These are phyloP conservation scores for Thalassophryne amazonica DNA, from an alignment of 2,797 vertebrate species.

Conservation along the genomic window DNA sequence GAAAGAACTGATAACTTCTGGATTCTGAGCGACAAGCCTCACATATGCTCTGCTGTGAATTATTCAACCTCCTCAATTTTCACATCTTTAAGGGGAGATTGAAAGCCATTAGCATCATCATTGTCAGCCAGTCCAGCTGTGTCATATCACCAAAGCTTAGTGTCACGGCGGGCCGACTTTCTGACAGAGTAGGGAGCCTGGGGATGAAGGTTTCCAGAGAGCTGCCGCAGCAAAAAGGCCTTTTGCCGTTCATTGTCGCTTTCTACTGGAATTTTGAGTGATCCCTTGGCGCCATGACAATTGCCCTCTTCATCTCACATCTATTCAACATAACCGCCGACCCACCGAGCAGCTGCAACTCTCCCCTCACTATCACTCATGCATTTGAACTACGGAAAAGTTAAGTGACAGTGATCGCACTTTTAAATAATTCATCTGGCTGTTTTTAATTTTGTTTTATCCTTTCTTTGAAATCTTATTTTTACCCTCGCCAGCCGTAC, in stretches of 20 bases:
- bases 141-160: conserved; percentile 57
- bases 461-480: neutral
- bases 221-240: conserved; percentile 1
- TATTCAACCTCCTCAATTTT: conserved; percentile 67
- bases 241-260: conserved; percentile 30
- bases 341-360: conserved; percentile 44
- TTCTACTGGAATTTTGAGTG: conserved; percentile 16
- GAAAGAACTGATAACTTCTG: conserved; percentile 49
- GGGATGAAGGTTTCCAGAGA: conserved; percentile 36
- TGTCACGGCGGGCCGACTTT: conserved; percentile 36
- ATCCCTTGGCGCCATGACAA: conserved; percentile 30
- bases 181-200: conserved; percentile 22
- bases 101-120: conserved; percentile 61
- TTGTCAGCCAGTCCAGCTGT: conserved; percentile 61
- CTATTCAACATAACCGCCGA: conserved; percentile 27
- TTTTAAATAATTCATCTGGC: conserved; percentile 36
- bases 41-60: conserved; percentile 65
- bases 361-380: conserved; percentile 22
- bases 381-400: conserved; percentile 16
- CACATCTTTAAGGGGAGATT: conserved; percentile 64
- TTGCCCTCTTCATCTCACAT: conserved; percentile 41
- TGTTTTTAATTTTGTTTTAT: neutral
- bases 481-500: no score
- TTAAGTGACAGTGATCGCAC: conserved; percentile 20
- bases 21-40: conserved; percentile 40